phyloP scores from a whole-genome alignment of 1,140 invertebrate genomes.

The Psix sp. region DNA sequence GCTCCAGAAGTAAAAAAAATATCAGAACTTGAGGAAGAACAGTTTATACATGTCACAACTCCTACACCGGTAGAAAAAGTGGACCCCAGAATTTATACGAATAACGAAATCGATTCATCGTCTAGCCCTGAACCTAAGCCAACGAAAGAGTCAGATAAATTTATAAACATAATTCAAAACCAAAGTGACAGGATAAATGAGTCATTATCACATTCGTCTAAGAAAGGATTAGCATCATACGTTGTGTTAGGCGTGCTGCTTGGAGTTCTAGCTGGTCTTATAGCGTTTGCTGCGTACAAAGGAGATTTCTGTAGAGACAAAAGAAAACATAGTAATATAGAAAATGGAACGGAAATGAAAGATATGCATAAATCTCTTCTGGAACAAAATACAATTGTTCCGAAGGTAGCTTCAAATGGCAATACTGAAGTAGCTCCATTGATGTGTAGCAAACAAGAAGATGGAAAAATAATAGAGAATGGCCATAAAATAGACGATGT shows the following conservation, averaged over 20 bases:
- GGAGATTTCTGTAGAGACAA: slow-evolving; percentile 71
- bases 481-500: slow-evolving; percentile 30
- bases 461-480: slow-evolving; percentile 29
- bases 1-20: slow-evolving; percentile 57
- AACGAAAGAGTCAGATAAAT: slow-evolving; percentile 38
- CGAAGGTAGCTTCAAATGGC: slow-evolving; percentile 69
- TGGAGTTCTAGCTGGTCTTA: slow-evolving; percentile 64
- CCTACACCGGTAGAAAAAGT: slow-evolving; percentile 4
- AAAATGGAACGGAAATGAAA: slow-evolving; percentile 72
- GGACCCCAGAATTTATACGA: background rate
- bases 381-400: slow-evolving; percentile 61
- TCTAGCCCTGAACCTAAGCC: slow-evolving; percentile 12
- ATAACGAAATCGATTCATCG: background rate
- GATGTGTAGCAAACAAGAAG: slow-evolving; percentile 59
- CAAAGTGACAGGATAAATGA: slow-evolving; percentile 53
- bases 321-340: slow-evolving; percentile 66
- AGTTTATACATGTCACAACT: slow-evolving; percentile 63
- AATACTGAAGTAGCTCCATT: slow-evolving; percentile 69
- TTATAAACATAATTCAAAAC: slow-evolving; percentile 15
- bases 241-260: slow-evolving; percentile 68
- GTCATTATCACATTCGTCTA: slow-evolving; percentile 62
- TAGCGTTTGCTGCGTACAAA: slow-evolving; percentile 73
- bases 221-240: slow-evolving; percentile 74
- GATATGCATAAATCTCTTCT: slow-evolving; percentile 72
- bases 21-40: slow-evolving; percentile 65